Percentiles rank a stretch among this genome's conserved stretches.
phyloP scores from a whole-genome alignment of 2,797 vertebrate species.

The Pangasius larnaudii region DNA sequence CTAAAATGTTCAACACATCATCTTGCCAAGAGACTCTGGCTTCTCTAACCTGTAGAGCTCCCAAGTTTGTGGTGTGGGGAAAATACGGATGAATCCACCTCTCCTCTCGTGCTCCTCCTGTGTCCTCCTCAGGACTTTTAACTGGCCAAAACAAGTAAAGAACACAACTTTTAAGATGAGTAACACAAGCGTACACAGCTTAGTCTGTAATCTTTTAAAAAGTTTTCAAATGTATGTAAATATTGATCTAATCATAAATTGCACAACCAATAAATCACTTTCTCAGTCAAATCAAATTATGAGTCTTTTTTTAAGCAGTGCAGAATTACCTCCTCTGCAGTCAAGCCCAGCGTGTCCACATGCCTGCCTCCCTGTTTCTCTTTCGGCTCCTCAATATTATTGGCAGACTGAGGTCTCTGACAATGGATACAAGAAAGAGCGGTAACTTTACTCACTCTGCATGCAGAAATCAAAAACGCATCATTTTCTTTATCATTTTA shows the following conservation, averaged over 20 bases:
- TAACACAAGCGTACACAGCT: not conserved
- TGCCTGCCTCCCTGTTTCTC: slow-evolving; percentile 76
- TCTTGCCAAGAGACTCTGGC: slow-evolving; percentile 26
- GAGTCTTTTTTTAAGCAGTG: not conserved
- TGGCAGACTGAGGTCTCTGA: slow-evolving; percentile 79
- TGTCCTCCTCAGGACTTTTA: slow-evolving; percentile 87
- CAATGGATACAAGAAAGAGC: slow-evolving; percentile 64
- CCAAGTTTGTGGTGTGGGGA: slow-evolving; percentile 92
- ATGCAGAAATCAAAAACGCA: not conserved
- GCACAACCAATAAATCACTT: not conserved
- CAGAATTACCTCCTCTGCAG: slow-evolving; percentile 87
- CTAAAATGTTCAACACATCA: slow-evolving; percentile 14
- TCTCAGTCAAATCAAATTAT: not conserved
- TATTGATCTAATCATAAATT: slow-evolving; percentile 4
- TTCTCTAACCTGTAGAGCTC: slow-evolving; percentile 87
- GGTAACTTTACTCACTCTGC: not conserved
- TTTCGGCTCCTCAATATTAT: slow-evolving; percentile 74
- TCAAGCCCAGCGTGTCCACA: slow-evolving; percentile 81
- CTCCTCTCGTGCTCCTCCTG: slow-evolving; percentile 91
- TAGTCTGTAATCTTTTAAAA: not conserved
- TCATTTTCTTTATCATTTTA: not conserved
- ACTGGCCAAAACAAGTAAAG: slow-evolving; percentile 68
- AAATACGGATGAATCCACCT: slow-evolving; percentile 94
- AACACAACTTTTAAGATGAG: slow-evolving; percentile 8
- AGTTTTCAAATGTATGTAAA: not conserved